These are phyloP conservation scores for Caenorhabditis panamensis DNA, from an alignment of 2,888 invertebrate genomes.

Conservation along the genomic window DNA sequence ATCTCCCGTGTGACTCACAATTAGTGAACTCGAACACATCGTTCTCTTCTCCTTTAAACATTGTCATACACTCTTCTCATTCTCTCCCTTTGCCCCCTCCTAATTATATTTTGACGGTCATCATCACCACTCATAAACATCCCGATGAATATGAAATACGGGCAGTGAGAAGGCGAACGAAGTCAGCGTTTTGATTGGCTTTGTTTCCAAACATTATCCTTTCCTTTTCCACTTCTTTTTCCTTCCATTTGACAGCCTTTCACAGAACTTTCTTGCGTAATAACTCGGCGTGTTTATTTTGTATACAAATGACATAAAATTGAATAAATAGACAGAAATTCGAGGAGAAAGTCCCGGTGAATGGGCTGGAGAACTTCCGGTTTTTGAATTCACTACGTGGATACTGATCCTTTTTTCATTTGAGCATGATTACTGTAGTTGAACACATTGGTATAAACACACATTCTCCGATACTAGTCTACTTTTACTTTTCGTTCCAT, in stretches of 20 bases:
- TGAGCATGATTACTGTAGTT: too few relatives aligned
- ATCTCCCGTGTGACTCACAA: slow-evolving; percentile 40
- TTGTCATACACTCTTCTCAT: slow-evolving; percentile 9
- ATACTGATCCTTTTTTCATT: too few relatives aligned
- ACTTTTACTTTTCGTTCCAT: too few relatives aligned
- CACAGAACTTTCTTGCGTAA: slow-evolving; percentile 18
- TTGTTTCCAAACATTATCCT: slow-evolving; percentile 8
- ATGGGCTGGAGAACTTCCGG: background rate
- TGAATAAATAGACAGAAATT: background rate
- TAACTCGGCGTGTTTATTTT: slow-evolving; percentile 16
- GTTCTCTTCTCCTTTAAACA: slow-evolving; percentile 13
- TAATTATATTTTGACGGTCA: slow-evolving; percentile 46
- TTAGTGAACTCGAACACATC: too few relatives aligned
- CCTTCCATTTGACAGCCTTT: slow-evolving; percentile 22
- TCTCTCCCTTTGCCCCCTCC: slow-evolving; percentile 3
- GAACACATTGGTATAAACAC: too few relatives aligned
- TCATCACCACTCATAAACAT: slow-evolving; percentile 19
- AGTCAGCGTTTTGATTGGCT: background rate
- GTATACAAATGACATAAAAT: slow-evolving; percentile 2
- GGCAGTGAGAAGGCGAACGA: background rate
- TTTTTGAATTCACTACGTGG: too few relatives aligned
- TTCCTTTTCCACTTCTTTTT: background rate
- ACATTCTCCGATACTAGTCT: too few relatives aligned
- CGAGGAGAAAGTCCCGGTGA: background rate
- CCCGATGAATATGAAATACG: slow-evolving; percentile 35